Conservation (phyloP, 2,797 vertebrate genomes). For the Bradypus variegatus region DNA sequence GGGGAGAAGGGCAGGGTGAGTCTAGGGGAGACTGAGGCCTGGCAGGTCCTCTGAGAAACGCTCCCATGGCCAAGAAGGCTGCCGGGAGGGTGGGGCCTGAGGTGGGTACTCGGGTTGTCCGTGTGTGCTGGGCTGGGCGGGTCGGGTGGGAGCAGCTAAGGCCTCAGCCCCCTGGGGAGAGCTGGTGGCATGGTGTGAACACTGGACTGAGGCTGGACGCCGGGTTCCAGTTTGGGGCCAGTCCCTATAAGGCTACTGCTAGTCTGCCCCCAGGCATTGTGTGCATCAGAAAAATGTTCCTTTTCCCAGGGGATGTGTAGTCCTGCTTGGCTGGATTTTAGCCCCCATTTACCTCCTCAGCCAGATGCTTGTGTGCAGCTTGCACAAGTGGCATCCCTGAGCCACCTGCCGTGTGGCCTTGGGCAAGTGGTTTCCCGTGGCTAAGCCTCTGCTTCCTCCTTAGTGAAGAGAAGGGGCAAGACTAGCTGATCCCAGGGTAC, state of each 20-base stretch:
- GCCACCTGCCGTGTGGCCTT: not conserved
- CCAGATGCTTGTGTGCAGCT: not conserved
- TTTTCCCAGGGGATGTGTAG: not conserved
- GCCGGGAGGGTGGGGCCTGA: not conserved
- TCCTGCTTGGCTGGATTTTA: not conserved
- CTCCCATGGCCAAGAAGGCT: not conserved
- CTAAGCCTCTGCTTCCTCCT: constrained; percentile 12
- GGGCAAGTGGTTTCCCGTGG: not conserved
- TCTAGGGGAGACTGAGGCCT: not conserved
- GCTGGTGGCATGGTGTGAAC: not conserved
- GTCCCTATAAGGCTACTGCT: not conserved
- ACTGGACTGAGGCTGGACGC: not conserved
- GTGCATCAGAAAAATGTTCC: not conserved
- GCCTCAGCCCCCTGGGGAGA: not conserved
- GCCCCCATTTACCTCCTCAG: not conserved
- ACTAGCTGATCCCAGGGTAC: not conserved
- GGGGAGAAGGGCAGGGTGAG: not conserved
- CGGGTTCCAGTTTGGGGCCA: not conserved
- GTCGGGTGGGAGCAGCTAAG: not conserved
- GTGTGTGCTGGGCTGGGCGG: not conserved
- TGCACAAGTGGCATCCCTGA: not conserved
- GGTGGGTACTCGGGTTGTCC: not conserved
- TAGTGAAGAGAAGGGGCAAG: not conserved
- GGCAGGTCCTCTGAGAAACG: not conserved
- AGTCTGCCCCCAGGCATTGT: not conserved